Conservation (phyloP, 2,888 invertebrate species). For the Rhagonycha fulva region DNA sequence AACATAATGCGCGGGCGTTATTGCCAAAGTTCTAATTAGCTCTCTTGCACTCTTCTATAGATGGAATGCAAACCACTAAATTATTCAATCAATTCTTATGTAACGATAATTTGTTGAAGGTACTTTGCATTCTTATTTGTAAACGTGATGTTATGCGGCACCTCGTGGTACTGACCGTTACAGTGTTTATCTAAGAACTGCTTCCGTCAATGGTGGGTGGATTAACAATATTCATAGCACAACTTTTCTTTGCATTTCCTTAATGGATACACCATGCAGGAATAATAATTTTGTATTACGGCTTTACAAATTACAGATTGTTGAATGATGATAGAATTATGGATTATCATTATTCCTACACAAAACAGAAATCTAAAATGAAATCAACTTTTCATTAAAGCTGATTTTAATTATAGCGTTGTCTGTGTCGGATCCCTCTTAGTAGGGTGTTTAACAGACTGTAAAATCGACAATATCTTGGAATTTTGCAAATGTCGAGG, state of each 20-base stretch:
- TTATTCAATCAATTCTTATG: background rate
- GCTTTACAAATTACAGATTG: background rate
- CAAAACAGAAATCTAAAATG: background rate
- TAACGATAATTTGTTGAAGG: background rate
- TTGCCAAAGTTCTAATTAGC: background rate
- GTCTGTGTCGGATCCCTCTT: background rate
- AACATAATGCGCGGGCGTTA: background rate
- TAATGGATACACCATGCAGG: background rate
- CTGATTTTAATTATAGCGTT: conserved; percentile 1
- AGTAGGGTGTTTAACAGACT: conserved; percentile 3
- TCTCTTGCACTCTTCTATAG: background rate
- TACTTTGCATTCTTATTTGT: background rate
- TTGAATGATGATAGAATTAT: background rate
- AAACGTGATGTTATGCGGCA: conserved; percentile 6
- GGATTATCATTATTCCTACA: background rate
- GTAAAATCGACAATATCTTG: conserved; percentile 2
- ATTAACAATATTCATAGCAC: conserved; percentile 4
- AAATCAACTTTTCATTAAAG: conserved; percentile 4
- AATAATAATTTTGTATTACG: background rate
- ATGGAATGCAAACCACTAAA: background rate
- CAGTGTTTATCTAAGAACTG: conserved; percentile 6
- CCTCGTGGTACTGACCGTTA: conserved; percentile 18
- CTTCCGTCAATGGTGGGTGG: conserved; percentile 21
- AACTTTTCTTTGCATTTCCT: background rate
- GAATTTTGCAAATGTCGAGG: conserved; percentile 1